These are phyloP conservation scores for Ochropleura plecta DNA, from an alignment of 2,888 invertebrate genomes.

Conservation along the genomic window DNA sequence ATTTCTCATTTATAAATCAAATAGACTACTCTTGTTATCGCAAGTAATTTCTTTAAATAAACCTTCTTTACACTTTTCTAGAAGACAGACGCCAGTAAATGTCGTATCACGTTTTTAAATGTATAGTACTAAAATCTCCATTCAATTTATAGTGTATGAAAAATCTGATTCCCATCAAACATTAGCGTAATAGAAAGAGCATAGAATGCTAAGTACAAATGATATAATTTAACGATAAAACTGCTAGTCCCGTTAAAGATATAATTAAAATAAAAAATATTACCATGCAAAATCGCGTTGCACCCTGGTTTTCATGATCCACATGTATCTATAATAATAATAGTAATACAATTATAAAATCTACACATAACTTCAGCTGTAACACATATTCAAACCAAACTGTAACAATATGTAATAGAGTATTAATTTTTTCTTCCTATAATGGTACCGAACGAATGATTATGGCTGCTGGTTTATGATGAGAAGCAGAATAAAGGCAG, in stretches of 20 bases:
- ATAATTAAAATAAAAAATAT: slow-evolving; percentile 76
- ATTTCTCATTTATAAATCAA: slow-evolving; percentile 73
- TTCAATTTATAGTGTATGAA: slow-evolving; percentile 70
- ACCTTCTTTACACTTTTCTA: slow-evolving; percentile 61
- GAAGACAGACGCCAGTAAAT: slow-evolving; percentile 44
- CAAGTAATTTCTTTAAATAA: slow-evolving; percentile 44
- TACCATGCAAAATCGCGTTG: slow-evolving; percentile 86
- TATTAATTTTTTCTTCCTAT: slow-evolving; percentile 90
- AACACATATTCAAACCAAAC: slow-evolving; percentile 90
- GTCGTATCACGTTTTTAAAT: slow-evolving; percentile 45
- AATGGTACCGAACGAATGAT: slow-evolving; percentile 89
- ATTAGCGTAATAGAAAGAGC: slow-evolving; percentile 88
- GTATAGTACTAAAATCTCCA: slow-evolving; percentile 52
- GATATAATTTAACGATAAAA: slow-evolving; percentile 86
- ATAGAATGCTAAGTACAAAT: slow-evolving; percentile 90
- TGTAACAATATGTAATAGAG: slow-evolving; percentile 89
- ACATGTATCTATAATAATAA: slow-evolving; percentile 88
- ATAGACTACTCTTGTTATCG: slow-evolving; percentile 49
- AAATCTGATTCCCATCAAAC: slow-evolving; percentile 87
- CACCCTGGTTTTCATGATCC: slow-evolving; percentile 90
- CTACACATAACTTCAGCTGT: slow-evolving; percentile 89
- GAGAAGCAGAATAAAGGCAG: slow-evolving; percentile 89
- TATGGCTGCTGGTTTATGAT: slow-evolving; percentile 90
- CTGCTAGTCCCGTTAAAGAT: slow-evolving; percentile 88
- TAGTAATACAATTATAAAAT: slow-evolving; percentile 87